phyloP scores from a whole-genome alignment of 2,113 vertebrate species.

The Ameiurus melas region DNA sequence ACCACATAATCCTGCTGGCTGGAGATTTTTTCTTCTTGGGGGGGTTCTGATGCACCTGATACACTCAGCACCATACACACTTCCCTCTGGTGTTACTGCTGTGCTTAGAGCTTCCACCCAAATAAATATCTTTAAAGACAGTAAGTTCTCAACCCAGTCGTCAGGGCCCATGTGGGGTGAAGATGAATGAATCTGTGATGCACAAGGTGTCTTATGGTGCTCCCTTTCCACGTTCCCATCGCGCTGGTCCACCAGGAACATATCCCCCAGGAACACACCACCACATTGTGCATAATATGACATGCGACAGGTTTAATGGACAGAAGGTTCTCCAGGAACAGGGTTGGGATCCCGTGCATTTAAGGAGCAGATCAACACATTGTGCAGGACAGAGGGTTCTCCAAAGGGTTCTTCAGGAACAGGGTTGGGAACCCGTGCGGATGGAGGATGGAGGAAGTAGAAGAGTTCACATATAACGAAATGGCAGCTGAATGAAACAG shows the following conservation, averaged over 20 bases:
- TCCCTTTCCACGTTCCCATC: too few relatives aligned
- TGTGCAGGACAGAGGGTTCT: neutral
- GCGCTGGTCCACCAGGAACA: neutral
- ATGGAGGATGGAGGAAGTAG: neutral
- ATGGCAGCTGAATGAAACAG: neutral
- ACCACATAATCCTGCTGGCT: neutral
- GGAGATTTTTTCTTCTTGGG: neutral
- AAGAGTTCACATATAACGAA: neutral
- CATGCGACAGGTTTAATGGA: constrained; percentile 11
- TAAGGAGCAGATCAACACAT: neutral
- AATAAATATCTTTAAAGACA: neutral
- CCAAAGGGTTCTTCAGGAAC: neutral
- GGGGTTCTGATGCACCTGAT: neutral
- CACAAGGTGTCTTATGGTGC: neutral
- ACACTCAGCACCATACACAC: neutral
- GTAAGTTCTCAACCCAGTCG: neutral
- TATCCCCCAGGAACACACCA: neutral
- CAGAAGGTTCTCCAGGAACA: neutral
- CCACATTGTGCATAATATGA: neutral
- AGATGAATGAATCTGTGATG: neutral
- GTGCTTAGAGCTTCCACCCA: neutral
- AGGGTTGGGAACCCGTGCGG: neutral
- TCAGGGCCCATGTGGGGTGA: neutral
- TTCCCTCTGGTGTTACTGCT: neutral
- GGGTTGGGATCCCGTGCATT: neutral